Percentiles rank a stretch among this genome's conserved stretches.
Conservation (phyloP, 1,140 invertebrate species). For the Monochamus saltuarius region DNA sequence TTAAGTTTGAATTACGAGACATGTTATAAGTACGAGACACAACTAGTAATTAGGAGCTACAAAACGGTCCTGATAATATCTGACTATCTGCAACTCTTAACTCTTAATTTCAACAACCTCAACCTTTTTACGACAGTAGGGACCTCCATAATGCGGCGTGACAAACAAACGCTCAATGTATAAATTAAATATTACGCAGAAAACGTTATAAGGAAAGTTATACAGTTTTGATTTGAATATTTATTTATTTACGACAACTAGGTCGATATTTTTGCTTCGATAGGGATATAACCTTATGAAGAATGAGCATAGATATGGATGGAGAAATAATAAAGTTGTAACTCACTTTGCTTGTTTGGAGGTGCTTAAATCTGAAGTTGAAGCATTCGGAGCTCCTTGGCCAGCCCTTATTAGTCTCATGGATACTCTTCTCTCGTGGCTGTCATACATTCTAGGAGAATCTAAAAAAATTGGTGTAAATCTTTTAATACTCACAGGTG, state of each 20-base stretch:
- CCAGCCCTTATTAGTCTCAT: slow-evolving; percentile 53
- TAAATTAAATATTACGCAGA: too few species aligned
- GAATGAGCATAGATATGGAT: slow-evolving; percentile 9
- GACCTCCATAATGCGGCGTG: too few species aligned
- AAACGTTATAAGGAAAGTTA: background rate
- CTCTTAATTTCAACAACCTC: too few species aligned
- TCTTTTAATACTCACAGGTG: too few species aligned
- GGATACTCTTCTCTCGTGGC: slow-evolving; percentile 55
- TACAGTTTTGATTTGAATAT: background rate
- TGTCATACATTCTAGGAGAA: slow-evolving; percentile 55
- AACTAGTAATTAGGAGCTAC: too few species aligned
- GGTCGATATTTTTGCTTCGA: background rate
- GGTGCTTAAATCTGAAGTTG: slow-evolving; percentile 49
- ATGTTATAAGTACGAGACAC: too few species aligned
- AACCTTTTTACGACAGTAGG: too few species aligned
- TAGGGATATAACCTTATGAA: background rate
- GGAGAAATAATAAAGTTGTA: slow-evolving; percentile 21
- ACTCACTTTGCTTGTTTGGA: slow-evolving; percentile 52
- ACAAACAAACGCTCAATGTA: too few species aligned
- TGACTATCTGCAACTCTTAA: too few species aligned
- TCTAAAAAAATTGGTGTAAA: slow-evolving; percentile 38
- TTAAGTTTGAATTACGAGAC: too few species aligned
- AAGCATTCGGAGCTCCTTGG: slow-evolving; percentile 48
- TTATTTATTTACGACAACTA: background rate
- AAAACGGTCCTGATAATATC: too few species aligned